Conservation (phyloP, 2,113 vertebrate species). For the Collichthys lucidus region DNA sequence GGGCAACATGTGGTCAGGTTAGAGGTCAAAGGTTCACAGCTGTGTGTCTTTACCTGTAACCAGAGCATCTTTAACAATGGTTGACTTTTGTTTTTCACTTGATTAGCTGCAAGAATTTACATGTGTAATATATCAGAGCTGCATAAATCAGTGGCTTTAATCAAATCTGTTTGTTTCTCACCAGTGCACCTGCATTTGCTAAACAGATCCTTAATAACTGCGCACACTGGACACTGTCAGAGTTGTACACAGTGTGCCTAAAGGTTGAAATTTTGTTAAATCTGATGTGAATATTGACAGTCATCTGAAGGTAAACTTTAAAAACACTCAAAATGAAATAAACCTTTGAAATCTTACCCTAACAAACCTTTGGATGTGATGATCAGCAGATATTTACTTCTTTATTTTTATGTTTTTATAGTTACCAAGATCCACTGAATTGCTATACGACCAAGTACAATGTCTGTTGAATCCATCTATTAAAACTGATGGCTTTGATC, state of each 20-base stretch:
- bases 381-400: not conserved
- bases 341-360: not conserved
- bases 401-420: not conserved
- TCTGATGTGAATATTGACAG: not conserved
- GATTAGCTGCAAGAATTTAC: not conserved
- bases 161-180: not conserved
- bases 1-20: not conserved
- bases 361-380: not conserved
- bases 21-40: not conserved
- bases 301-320: not conserved
- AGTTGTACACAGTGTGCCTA: not conserved
- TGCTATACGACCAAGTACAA: not conserved
- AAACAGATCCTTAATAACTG: not conserved
- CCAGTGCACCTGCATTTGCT: not conserved
- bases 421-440: not conserved
- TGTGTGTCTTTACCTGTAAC: not conserved
- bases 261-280: not conserved
- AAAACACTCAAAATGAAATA: not conserved
- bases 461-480: not conserved
- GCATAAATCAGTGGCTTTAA: not conserved
- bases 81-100: not conserved
- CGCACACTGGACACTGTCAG: not conserved
- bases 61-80: not conserved
- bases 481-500: accelerated
- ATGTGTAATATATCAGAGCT: not conserved